phyloP scores from a whole-genome alignment of 2,113 vertebrate genomes.

The Corythoichthys haematopterus region DNA sequence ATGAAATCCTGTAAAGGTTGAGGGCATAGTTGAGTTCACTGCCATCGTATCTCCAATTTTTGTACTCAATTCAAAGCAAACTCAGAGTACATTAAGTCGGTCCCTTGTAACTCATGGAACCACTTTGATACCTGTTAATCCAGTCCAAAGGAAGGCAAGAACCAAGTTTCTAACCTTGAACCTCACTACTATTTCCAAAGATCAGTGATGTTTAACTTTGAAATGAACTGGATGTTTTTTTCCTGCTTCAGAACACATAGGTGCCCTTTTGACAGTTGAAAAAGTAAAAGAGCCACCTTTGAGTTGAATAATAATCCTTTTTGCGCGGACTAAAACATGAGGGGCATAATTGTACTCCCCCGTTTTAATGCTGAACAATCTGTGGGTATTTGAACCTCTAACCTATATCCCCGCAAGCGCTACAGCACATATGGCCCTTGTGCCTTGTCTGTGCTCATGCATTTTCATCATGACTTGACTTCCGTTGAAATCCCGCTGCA shows the following conservation, averaged over 20 bases:
- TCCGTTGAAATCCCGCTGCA: conserved; percentile 26
- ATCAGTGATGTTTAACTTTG: too few species aligned
- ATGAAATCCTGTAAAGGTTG: too few species aligned
- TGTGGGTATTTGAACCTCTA: conserved; percentile 17
- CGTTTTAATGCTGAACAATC: neutral
- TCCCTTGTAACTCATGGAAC: too few species aligned
- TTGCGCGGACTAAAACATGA: neutral
- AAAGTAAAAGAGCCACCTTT: neutral
- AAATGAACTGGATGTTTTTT: neutral
- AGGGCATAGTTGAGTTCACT: too few species aligned
- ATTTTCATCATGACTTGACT: conserved; percentile 43
- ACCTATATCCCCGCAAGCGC: conserved; percentile 14
- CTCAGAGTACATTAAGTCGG: too few species aligned
- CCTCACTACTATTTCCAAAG: too few species aligned
- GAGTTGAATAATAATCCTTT: neutral
- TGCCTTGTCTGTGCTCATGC: conserved; percentile 22
- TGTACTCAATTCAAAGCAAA: too few species aligned
- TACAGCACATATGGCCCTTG: conserved; percentile 8
- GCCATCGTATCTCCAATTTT: too few species aligned
- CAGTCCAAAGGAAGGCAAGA: too few species aligned
- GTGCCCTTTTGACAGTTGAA: neutral
- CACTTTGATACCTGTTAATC: too few species aligned
- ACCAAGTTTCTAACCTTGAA: too few species aligned
- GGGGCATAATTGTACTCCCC: neutral
- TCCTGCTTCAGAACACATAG: neutral